These are phyloP conservation scores for Microchrysa polita DNA, from an alignment of 2,888 invertebrate species.

Conservation along the genomic window DNA sequence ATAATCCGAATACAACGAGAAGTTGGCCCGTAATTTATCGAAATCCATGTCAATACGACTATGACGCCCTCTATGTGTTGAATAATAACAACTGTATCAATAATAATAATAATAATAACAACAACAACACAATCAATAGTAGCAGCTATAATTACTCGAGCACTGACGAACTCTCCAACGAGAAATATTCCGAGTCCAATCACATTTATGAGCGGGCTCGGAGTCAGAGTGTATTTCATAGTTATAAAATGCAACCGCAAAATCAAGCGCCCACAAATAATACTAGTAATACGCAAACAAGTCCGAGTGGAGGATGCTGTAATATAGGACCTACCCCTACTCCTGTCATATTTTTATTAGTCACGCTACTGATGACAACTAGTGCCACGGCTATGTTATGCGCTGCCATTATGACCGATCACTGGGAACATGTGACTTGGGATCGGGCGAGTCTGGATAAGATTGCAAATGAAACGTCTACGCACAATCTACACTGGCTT, in stretches of 20 bases:
- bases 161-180: conserved; percentile 47
- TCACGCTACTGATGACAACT: conserved; percentile 73
- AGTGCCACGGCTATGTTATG: conserved; percentile 84
- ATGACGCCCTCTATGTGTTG: conserved; percentile 60
- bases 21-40: conserved; percentile 65
- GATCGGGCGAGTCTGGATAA: conserved; percentile 68
- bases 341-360: conserved; percentile 62
- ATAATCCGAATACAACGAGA: conserved; percentile 63
- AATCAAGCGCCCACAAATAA: conserved; percentile 54
- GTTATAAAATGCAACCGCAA: conserved; percentile 59
- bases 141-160: conserved; percentile 52
- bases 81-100: conserved; percentile 53
- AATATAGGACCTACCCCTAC: conserved; percentile 61
- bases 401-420: conserved; percentile 88
- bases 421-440: conserved; percentile 91
- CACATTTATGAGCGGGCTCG: conserved; percentile 52
- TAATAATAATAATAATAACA: conserved; percentile 48
- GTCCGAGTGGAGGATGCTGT: conserved; percentile 56
- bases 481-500: conserved; percentile 73
- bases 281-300: conserved; percentile 58
- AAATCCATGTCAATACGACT: conserved; percentile 63
- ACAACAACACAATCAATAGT: no score
- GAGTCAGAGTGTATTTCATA: conserved; percentile 58
- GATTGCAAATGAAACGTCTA: conserved; percentile 66
- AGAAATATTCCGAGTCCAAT: conserved; percentile 48